Conservation (phyloP, 1,140 invertebrate species). For the Danaus melanippus region DNA sequence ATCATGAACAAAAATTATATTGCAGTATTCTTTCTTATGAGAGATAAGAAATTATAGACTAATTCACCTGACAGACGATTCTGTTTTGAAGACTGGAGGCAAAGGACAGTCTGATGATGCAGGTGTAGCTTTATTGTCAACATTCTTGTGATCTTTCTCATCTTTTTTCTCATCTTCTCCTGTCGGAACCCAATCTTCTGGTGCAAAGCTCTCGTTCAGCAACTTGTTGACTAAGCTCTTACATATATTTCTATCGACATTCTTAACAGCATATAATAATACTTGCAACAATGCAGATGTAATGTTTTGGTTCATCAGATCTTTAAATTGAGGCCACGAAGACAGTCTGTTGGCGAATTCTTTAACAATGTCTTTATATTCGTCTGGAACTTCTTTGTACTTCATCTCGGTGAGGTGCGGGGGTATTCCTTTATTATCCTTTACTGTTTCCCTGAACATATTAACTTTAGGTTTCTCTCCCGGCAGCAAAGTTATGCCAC, state of each 20-base stretch:
- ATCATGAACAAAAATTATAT: no score
- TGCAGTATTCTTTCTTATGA: no score
- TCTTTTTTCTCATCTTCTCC: slow-evolving; percentile 53
- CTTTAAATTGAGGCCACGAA: slow-evolving; percentile 82
- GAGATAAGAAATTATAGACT: no score
- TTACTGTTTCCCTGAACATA: slow-evolving; percentile 46
- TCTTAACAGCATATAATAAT: slow-evolving; percentile 76
- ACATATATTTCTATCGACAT: slow-evolving; percentile 73
- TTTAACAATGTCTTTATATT: slow-evolving; percentile 77
- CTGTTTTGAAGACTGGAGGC: slow-evolving; percentile 74
- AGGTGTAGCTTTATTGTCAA: no score
- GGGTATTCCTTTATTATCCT: slow-evolving; percentile 47
- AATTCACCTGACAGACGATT: slow-evolving; percentile 69
- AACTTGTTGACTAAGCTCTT: slow-evolving; percentile 76
- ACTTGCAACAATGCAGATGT: slow-evolving; percentile 83
- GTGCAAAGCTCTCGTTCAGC: slow-evolving; percentile 74
- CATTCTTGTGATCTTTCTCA: slow-evolving; percentile 28
- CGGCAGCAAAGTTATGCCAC: slow-evolving; percentile 69
- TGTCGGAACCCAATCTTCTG: slow-evolving; percentile 45
- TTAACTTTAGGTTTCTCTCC: slow-evolving; percentile 66
- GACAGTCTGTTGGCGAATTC: slow-evolving; percentile 76
- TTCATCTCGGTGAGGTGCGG: slow-evolving; percentile 55
- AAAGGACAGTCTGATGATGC: slow-evolving; percentile 26
- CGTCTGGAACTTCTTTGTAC: slow-evolving; percentile 71
- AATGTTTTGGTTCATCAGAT: slow-evolving; percentile 78